These are phyloP conservation scores for Tragelaphus buxtoni DNA, from an alignment of 2,113 vertebrate genomes.

Conservation along the genomic window DNA sequence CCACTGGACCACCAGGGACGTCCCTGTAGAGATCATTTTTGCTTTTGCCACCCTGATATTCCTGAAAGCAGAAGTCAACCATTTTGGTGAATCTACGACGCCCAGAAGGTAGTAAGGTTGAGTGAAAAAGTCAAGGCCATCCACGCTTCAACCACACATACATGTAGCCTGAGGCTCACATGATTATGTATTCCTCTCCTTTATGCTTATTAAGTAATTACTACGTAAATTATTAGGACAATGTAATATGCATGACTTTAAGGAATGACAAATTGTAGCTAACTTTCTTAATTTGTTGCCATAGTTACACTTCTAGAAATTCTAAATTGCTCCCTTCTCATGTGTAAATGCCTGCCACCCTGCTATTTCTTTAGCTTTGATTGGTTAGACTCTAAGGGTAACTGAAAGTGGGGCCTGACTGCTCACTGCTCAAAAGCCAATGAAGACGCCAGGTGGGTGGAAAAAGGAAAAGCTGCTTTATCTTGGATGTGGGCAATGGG, in stretches of 20 bases:
- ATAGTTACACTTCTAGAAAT: constrained; percentile 67
- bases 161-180: neutral
- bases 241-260: constrained; percentile 67
- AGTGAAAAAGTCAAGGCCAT: neutral
- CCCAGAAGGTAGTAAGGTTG: neutral
- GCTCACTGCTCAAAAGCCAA: neutral
- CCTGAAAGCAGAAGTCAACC: neutral
- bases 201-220: constrained; percentile 68
- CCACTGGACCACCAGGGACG: neutral
- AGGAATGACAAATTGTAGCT: constrained; percentile 67
- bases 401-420: neutral
- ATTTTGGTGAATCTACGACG: neutral
- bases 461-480: neutral
- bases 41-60: neutral
- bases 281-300: constrained; percentile 71
- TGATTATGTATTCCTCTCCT: constrained; percentile 27
- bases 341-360: constrained; percentile 8
- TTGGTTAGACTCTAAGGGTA: neutral
- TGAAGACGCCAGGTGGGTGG: neutral
- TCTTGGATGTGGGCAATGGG: neutral
- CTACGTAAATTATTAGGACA: constrained; percentile 70
- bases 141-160: neutral
- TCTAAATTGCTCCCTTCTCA: constrained; percentile 18
- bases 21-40: neutral
- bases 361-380: constrained; percentile 35